phyloP scores from a whole-genome alignment of 2,888 invertebrate species.

The Digitonthophagus gazella region DNA sequence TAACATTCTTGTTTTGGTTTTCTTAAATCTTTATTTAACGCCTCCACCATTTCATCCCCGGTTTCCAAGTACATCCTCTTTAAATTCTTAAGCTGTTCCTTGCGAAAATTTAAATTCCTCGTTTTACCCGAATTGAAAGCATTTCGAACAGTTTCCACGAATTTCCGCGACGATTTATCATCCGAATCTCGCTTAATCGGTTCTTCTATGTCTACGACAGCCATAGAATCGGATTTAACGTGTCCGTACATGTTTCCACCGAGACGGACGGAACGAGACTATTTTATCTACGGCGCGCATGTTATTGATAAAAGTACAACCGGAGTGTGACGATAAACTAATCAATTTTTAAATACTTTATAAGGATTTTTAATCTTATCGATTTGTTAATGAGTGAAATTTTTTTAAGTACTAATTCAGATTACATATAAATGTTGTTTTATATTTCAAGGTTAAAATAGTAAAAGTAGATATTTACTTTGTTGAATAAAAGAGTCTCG shows the following conservation, averaged over 20 bases:
- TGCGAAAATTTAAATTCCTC: slow-evolving; percentile 75
- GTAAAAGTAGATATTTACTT: no score
- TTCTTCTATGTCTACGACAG: slow-evolving; percentile 19
- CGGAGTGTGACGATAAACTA: no score
- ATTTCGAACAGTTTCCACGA: slow-evolving; percentile 64
- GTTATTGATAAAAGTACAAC: no score
- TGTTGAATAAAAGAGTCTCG: no score
- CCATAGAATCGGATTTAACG: background rate
- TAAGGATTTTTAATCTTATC: no score
- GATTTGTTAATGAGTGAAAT: no score
- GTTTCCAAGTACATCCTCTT: slow-evolving; percentile 80
- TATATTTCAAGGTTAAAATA: no score
- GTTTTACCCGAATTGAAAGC: slow-evolving; percentile 80
- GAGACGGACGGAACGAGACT: background rate
- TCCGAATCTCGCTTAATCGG: no score
- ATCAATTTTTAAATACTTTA: no score
- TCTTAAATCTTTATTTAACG: slow-evolving; percentile 63
- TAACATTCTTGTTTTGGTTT: slow-evolving; percentile 78
- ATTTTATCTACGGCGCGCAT: no score
- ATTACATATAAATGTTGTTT: no score
- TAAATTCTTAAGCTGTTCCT: slow-evolving; percentile 74
- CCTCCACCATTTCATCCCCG: slow-evolving; percentile 60
- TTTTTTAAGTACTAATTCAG: no score
- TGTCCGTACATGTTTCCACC: background rate
- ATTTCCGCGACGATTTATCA: slow-evolving; percentile 7